A percentile compares a stretch with the other conserved stretches of the same genome.
Evolutionary conservation across 2,888 invertebrate genomes (phyloP).

Genomic region (Oscheius myriophilus): DNA sequence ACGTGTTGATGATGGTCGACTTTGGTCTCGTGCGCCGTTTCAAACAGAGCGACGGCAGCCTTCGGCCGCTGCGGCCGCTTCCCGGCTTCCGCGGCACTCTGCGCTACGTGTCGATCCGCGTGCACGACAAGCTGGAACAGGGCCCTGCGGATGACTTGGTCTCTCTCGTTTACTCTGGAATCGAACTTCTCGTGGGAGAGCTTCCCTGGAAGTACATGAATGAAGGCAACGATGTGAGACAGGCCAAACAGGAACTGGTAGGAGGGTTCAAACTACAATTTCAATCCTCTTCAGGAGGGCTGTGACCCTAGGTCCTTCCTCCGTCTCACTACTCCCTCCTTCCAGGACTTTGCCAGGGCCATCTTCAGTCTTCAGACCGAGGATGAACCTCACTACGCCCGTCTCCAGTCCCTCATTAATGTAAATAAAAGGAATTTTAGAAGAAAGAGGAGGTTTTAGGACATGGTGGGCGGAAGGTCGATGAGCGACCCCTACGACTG

Average conservation of each 20-base stretch:
- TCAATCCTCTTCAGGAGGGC: neutral
- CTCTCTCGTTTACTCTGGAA: slow-evolving; percentile 50
- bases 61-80: slow-evolving; percentile 35
- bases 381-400: slow-evolving; percentile 54
- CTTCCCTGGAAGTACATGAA: slow-evolving; percentile 48
- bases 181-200: slow-evolving; percentile 45
- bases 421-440: too few relatives aligned
- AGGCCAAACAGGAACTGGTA: slow-evolving; percentile 51
- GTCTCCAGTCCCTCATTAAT: slow-evolving; percentile 39
- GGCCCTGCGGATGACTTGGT: slow-evolving; percentile 52
- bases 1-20: slow-evolving; percentile 52
- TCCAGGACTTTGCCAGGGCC: slow-evolving; percentile 40
- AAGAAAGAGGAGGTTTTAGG: slow-evolving; percentile 24
- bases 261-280: slow-evolving; percentile 11
- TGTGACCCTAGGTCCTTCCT: slow-evolving; percentile 1
- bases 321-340: slow-evolving; percentile 4
- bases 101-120: slow-evolving; percentile 60
- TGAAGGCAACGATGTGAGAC: slow-evolving; percentile 37
- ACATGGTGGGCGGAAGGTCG: slow-evolving; percentile 41
- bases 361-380: slow-evolving; percentile 41
- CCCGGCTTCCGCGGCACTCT: slow-evolving; percentile 63
- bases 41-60: slow-evolving; percentile 42
- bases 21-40: slow-evolving; percentile 57
- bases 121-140: slow-evolving; percentile 51
- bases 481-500: slow-evolving; percentile 57